Base-by-base conservation (phyloP, 2,113 vertebrate species). In the Zeus faber region DNA sequence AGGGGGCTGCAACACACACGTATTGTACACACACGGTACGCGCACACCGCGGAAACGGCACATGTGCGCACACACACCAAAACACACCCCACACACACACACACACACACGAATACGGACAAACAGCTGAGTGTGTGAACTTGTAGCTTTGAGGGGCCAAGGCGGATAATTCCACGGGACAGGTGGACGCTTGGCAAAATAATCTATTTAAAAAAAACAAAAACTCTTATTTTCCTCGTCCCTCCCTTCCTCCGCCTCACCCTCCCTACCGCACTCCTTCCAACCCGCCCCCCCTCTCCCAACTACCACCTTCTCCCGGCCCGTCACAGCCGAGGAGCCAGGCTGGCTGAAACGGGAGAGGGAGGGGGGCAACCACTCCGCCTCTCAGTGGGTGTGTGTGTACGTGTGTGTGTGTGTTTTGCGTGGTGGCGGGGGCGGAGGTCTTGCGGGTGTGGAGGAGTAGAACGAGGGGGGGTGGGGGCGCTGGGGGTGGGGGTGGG, bases 391-490 rank as follows among this genome's bases (percentile, higher is more conserved):
- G 9, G 31, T 33, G 31, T 13, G 14, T 37, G 33, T n/a, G 33
- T 37, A n/a, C n/a, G 33, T 37, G 7, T 37, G 33, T 37, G 33
- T 13, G 33, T 37, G 33, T 37, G 33, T 37, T 14, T 37, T 14
- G 33, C 11, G 13, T 37, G 7, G 33, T 14, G n/a, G 13, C 13
- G 33, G 13, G 6, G 7, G 31, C 8, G 31, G 31, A 33, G 31
- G 31, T 24, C 51, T 49, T 60, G 49, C 49, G 33, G 85, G 69
- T 81, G 84, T 63, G 78, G 72, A 74, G 77, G 83, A 92, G 90
- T 91, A 40, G 37, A 5, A 40, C 74, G 87, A 89, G 90, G 85
- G 89, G 88, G 85, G 75, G 59, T 0, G 63, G 75, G 85, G 23
- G 65, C 85, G 83, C 76, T 77, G 39, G 71, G 37, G 55, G 40